A percentile compares a stretch with the other conserved stretches of the same genome.
Evolutionary conservation across 2,888 invertebrate species (phyloP).

Genomic region (Eilema sororculum): DNA sequence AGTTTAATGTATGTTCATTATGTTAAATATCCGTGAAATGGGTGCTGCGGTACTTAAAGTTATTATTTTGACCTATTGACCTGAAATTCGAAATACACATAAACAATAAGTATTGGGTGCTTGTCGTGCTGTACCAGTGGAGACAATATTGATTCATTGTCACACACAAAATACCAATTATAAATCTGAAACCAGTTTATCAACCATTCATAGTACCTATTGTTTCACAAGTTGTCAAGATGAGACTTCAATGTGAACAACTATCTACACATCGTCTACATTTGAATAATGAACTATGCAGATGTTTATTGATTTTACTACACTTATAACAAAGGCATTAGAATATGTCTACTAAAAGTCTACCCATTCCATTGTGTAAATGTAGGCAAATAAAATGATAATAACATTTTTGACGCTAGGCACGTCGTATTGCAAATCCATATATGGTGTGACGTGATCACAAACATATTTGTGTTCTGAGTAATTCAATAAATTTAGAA

Average conservation of each 20-base stretch:
- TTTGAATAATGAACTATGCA: conserved; percentile 57
- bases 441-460: conserved; percentile 56
- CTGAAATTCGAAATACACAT: not conserved
- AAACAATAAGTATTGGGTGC: not conserved
- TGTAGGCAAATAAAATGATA: conserved; percentile 49
- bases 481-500: conserved; percentile 48
- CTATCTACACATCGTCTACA: conserved; percentile 57
- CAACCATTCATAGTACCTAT: conserved; percentile 21
- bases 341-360: conserved; percentile 33
- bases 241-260: conserved; percentile 57
- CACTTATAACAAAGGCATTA: conserved; percentile 57
- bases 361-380: conserved; percentile 56
- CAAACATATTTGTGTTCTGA: conserved; percentile 38
- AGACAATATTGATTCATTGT: conserved; percentile 17
- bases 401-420: conserved; percentile 63
- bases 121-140: not conserved
- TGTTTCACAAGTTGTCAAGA: conserved; percentile 43
- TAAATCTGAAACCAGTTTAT: conserved; percentile 30
- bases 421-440: conserved; percentile 59
- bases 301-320: conserved; percentile 57
- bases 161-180: not conserved
- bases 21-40: not conserved
- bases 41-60: not conserved
- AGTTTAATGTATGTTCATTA: not conserved
- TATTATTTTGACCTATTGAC: conserved; percentile 5